Base-by-base conservation (phyloP, 2,888 invertebrate species). In the Zele albiditarsus region DNA sequence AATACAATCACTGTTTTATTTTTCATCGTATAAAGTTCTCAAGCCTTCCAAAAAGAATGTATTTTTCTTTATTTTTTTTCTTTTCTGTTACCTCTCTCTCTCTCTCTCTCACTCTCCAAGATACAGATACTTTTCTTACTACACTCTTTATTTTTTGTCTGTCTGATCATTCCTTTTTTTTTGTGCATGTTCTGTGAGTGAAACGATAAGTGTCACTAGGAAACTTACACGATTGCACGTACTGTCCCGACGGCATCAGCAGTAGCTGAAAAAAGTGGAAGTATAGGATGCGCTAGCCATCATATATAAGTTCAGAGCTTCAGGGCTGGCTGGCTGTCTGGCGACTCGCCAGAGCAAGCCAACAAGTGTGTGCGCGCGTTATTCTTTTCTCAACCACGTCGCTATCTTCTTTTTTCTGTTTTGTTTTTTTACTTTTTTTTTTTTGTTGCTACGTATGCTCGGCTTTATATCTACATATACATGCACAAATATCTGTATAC, bases 201-300 rank as follows among this genome's bases (percentile, higher is more conserved):
- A 53, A 53, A 53, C 53, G 53, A 53, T 23, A 23, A 23, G 23
- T 53, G 53, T 53, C 53, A 53, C 53, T 53, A 8, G 53, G 8
- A 20, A 53, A 53, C 53, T 53, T 23, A 53, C 53, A 53, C 53
- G 23, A 53, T 53, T 53, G 5, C 53, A 53, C 53, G 53, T 53
- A 53, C 8, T 20, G 53, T 53, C 53, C 8, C 23, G 8, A 53
- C 20, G n/a, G 23, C 20, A 53, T 53, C 53, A 53, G 53, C 23
- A 53, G 53, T 8, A 20, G 53, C 53, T 8, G 23, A 12, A 6
- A 53, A 20, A n/a, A 53, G 53, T 53, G 2, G 20, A 20, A 53
- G 20, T 53, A 53, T 20, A 20, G 20, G 20, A 20, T 4, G 20
- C n/a, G 20, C 6, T 8, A 20, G 23, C 20, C 20, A 53, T 53